Conservation (phyloP, 1,140 invertebrate species). For the Sminthurides bifidus region DNA sequence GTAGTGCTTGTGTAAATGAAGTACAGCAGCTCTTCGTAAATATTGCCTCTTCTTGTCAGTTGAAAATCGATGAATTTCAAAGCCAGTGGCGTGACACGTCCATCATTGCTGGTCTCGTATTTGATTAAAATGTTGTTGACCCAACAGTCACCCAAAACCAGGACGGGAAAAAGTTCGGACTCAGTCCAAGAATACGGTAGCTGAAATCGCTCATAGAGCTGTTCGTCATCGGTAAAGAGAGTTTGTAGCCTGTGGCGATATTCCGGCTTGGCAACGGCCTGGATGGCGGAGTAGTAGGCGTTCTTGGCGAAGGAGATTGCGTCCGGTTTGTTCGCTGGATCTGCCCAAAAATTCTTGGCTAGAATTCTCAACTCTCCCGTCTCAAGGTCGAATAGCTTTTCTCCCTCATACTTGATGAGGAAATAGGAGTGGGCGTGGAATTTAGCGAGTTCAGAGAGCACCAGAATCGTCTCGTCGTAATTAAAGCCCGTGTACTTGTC, state of each 20-base stretch:
- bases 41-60: slow-evolving; percentile 18
- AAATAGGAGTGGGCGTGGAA: slow-evolving; percentile 14
- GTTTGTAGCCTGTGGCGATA: background rate
- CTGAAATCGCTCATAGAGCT: background rate
- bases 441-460: slow-evolving; percentile 15
- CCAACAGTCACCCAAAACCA: slow-evolving; percentile 44
- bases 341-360: background rate
- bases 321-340: too few species aligned
- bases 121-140: slow-evolving; percentile 40
- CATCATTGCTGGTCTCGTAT: slow-evolving; percentile 35
- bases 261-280: background rate
- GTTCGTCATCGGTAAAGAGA: too few species aligned
- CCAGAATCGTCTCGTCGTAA: slow-evolving; percentile 8
- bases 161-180: slow-evolving; percentile 40
- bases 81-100: slow-evolving; percentile 31
- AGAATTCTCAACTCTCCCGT: background rate
- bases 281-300: too few species aligned
- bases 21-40: slow-evolving; percentile 22
- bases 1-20: slow-evolving; percentile 17
- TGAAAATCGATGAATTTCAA: slow-evolving; percentile 28
- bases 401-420: background rate
- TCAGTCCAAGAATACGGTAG: background rate
- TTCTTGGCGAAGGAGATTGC: too few species aligned
- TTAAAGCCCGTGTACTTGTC: slow-evolving; percentile 10
- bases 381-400: background rate